These are phyloP conservation scores for Lasaia peninsularis DNA, from an alignment of 1,140 invertebrate genomes.

Conservation along the genomic window DNA sequence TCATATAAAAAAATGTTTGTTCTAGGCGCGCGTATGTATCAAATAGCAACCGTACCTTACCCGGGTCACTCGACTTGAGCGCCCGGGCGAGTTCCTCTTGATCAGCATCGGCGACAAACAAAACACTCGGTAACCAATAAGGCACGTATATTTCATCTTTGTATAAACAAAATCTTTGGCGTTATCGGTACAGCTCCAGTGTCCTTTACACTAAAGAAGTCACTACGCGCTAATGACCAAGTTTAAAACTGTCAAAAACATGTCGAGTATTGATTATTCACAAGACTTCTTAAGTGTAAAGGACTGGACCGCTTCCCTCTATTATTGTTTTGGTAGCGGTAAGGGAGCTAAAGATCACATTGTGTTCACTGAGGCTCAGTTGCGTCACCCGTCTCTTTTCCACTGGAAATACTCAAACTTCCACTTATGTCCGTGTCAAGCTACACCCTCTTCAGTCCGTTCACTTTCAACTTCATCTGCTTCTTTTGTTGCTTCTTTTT, in stretches of 20 bases:
- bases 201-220: constrained; percentile 11
- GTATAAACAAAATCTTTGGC: constrained; percentile 74
- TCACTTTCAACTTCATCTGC: constrained; percentile 15
- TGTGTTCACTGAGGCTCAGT: not conserved
- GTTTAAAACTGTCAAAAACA: not conserved
- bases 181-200: constrained; percentile 32
- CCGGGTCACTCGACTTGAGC: constrained; percentile 80
- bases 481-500: constrained; percentile 6
- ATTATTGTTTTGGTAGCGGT: not conserved
- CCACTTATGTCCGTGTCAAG: constrained; percentile 52
- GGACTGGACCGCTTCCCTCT: not conserved
- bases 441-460: constrained; percentile 32
- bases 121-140: constrained; percentile 71
- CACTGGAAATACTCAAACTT: constrained; percentile 66
- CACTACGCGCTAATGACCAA: not conserved
- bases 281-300: not conserved
- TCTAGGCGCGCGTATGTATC: constrained; percentile 47
- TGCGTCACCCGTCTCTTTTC: constrained; percentile 67
- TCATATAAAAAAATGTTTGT: constrained; percentile 30
- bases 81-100: constrained; percentile 78
- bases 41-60: constrained; percentile 79
- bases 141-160: constrained; percentile 73
- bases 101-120: constrained; percentile 44
- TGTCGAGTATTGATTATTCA: not conserved
- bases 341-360: not conserved